Evolutionary conservation across 2,888 invertebrate species (phyloP), one percentile per base, ranked within the genome.

Genomic region (Dicyrtomina minuta): DNA sequence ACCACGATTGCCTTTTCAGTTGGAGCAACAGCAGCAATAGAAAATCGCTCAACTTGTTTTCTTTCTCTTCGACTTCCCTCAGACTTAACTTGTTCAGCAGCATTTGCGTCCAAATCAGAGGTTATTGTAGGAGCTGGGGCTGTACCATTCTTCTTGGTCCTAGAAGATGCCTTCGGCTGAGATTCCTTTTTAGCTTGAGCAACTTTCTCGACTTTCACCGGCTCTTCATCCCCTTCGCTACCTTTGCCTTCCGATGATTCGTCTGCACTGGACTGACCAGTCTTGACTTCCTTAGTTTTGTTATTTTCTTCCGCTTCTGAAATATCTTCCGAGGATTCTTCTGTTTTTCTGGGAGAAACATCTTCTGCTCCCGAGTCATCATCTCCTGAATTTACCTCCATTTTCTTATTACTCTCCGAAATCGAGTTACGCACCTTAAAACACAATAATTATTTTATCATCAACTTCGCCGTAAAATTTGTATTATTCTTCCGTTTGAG

Each of bases 31-130:
- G n/a, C 55, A 55, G 24, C 10, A 15, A 55, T 55, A 4, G 27
- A 24, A 33, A 55, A 55, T 27, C 55, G 26, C 17, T 55, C 55
- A 55, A 55, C 55, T 55, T 55, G 55, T 55, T 55, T 55, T 12
- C 55, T 15, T 55, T 55, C 55, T 27, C 55, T 15, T 27, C 55
- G 26, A 53, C 49, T n/a, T 6, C 55, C 55, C 33, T 55, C 55
- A 27, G 55, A 55, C 33, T 55, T 55, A 6, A 55, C 55, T 55
- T 26, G 53, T 22, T 53, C 53, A 27, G 27, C 55, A n/a, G 55
- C 55, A 55, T 55, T 55, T 6, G 55, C n/a, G 22, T 55, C 55
- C 27, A 46, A 8, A 15, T 17, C 17, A 4, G 5, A 46, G 6
- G 55, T 27, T 55, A 46, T 15, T 46, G 15, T 20, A 46, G 15